phyloP scores from a whole-genome alignment of 2,888 invertebrate species.

The Thereva unica region DNA sequence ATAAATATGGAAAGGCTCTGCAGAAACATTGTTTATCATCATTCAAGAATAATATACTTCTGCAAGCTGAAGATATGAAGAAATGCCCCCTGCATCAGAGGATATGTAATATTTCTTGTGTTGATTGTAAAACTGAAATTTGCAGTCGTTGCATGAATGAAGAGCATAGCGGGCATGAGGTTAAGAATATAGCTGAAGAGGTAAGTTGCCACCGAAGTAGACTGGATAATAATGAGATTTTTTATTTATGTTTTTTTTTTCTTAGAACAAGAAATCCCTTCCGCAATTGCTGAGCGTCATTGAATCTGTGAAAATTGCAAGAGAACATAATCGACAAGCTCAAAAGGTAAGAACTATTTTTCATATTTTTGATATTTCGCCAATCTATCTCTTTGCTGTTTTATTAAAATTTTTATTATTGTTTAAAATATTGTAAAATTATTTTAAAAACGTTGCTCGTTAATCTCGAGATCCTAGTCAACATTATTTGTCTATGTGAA shows the following conservation, averaged over 20 bases:
- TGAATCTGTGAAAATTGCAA: constrained; percentile 46
- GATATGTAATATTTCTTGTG: constrained; percentile 45
- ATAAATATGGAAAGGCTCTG: constrained; percentile 50
- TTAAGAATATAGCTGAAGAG: constrained; percentile 44
- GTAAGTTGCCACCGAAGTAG: constrained; percentile 41
- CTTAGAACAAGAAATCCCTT: constrained; percentile 46
- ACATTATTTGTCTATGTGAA: no score
- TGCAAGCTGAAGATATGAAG: constrained; percentile 34
- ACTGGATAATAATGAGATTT: not conserved
- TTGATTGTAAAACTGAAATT: constrained; percentile 43
- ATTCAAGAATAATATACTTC: constrained; percentile 35
- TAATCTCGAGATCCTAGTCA: no score
- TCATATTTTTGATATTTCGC: not conserved
- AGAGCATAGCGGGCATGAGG: constrained; percentile 44
- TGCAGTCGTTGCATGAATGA: constrained; percentile 46
- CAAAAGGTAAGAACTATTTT: constrained; percentile 48
- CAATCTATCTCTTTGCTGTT: not conserved
- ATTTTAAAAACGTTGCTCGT: no score
- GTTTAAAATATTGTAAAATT: no score
- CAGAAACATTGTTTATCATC: constrained; percentile 46
- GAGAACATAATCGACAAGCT: constrained; percentile 45
- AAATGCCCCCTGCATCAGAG: constrained; percentile 45
- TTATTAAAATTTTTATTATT: not conserved
- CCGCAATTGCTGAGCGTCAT: constrained; percentile 45
- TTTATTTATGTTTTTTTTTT: constrained; percentile 14